Base-by-base conservation (phyloP, 2,113 vertebrate species). In the Progne subis region DNA sequence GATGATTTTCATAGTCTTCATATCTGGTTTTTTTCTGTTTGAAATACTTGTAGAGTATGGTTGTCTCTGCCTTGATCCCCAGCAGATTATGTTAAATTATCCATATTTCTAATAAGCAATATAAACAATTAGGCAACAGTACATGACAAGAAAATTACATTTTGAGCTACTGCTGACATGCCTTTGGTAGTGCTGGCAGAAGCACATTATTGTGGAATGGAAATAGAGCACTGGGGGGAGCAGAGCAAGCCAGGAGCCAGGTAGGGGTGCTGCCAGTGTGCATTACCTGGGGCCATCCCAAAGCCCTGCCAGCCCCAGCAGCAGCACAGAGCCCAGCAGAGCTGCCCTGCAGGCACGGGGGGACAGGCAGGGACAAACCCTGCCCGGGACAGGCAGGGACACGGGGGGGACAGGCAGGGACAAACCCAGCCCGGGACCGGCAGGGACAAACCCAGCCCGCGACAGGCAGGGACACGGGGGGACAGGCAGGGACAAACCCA, bases 111-210 rank as follows among this genome's bases (percentile, higher is more conserved):
- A 92, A 97, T 95, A 93, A 83, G 82, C 49, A 87, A 93, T 53
- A 95, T 92, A 96, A 96, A 96, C 95, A 96, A 96, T 95, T 78
- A 95, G 79, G 80, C 91, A 96, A 96, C 29, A 85, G 56, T 85
- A 95, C 70, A 89, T 76, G 95, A 94, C 94, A 97, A 91, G 94
- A 82, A 95, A 95, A 97, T 96, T 92, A 67, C 94, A 78, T 85
- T 95, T 91, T 86, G 92, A 91, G 82, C 88, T 89, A 69, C 94
- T 59, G 82, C 65, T 82, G 85, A 80, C 85, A 75, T 81, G 71
- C 59, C 83, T 93, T 72, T 29, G 44, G 91, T 88, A 53, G 70
- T 43, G 74, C n/a, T 97, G 95, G 86, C 86, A 92, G 93, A 15
- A 76, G 55, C 25, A 43, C 9, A 6, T 28, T 43, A 12, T 93